Conservation (phyloP, 2,797 vertebrate species). For the Xenops minutus region DNA sequence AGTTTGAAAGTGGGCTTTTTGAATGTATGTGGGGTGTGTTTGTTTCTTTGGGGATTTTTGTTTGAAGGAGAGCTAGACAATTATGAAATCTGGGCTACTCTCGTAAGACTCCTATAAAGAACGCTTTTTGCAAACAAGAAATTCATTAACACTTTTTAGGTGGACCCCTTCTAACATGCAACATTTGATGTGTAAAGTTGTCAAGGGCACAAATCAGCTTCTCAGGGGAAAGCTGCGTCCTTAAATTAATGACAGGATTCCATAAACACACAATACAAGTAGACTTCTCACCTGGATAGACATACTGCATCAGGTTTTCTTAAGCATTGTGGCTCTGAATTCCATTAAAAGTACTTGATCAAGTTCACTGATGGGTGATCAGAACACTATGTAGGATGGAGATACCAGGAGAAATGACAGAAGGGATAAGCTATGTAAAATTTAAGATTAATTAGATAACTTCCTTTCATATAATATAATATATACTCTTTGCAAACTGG, state of each 20-base stretch:
- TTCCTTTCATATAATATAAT: background rate
- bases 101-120: background rate
- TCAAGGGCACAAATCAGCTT: background rate
- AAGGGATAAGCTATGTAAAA: background rate
- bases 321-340: background rate
- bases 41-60: background rate
- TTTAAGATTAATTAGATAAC: background rate
- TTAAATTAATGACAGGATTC: background rate
- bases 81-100: background rate
- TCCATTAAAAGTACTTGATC: background rate
- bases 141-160: background rate
- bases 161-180: background rate
- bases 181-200: background rate
- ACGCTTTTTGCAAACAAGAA: background rate
- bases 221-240: background rate
- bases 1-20: background rate
- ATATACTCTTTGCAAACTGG: background rate
- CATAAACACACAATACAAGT: background rate
- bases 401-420: background rate
- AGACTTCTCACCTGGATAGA: background rate
- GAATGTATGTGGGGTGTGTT: background rate
- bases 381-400: background rate
- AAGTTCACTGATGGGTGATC: background rate
- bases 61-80: background rate
- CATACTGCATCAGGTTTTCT: background rate